Base-by-base conservation (phyloP, 30 jellyfish, hydroid and myxozoan genomes). In the Cassiopea xamachana region DNA sequence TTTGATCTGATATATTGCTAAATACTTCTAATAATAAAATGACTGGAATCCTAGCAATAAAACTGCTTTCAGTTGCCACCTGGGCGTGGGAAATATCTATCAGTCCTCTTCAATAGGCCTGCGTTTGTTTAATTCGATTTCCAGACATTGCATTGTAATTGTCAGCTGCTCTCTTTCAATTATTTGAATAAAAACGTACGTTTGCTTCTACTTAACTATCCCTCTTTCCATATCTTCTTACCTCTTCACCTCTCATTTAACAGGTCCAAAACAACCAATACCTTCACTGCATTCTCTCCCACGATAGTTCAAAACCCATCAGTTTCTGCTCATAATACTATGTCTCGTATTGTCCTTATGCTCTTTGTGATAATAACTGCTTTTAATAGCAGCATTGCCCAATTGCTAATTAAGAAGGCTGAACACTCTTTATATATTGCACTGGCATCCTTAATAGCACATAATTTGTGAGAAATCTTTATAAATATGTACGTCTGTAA, bases 71-170 rank as follows among this genome's bases (percentile, higher is more conserved):
- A 8, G 55, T 2, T 71, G 4, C 15, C 80, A 19, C 16, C n/a
- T 71, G 51, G 39, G 50, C 80, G 80, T 71, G 80, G 80, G 80
- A 71, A 71, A 71, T n/a, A 27, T 71, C 1, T 16, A 4, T 15
- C 7, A 19, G 27, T 8, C 16, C 80, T 14, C 51, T 64, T 2
- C 15, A 64, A 64, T 17, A 64, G 15, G 15, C 2, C 15, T 64
- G 74, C 74, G 15, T 64, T 64, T 64, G 74, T 64, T 17, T 64
- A 14, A 59, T 59, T 59, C 14, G 69, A 59, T 7, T 59, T 59
- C 39, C 39, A 27, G 39, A 27, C 39, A 27, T 27, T 27, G 39
- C 39, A 27, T 27, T 27, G 39, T 27, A 27, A 27, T 27, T 27
- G 39, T 27, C 39, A 27, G 39, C 39, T 27, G 39, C 39, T 27